Percentiles rank a stretch among this genome's conserved stretches.
These are phyloP conservation scores for Philereme vetulata DNA, from an alignment of 2,888 invertebrate species.

Conservation along the genomic window DNA sequence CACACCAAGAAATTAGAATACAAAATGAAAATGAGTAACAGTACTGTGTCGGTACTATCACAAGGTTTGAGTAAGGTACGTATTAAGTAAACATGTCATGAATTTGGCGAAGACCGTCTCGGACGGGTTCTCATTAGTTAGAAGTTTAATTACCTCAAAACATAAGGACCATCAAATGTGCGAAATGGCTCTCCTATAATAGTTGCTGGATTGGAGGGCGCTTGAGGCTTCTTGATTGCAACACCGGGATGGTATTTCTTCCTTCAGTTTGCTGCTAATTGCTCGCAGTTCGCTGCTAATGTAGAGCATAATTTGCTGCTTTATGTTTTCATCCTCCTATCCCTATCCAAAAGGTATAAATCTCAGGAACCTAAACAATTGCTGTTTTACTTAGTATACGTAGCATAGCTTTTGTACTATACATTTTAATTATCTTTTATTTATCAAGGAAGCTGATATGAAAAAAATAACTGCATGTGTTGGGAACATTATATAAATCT, in stretches of 20 bases:
- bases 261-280: no score
- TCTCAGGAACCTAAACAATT: no score
- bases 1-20: neutral
- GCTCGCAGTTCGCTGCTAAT: no score
- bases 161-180: neutral
- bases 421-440: neutral
- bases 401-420: no score
- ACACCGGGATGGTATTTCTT: no score
- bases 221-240: no score
- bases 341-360: neutral
- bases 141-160: neutral
- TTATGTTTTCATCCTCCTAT: no score
- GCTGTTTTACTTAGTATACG: no score
- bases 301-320: no score
- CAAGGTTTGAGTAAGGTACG: constrained; percentile 23
- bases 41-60: constrained; percentile 15
- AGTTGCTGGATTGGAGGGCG: no score
- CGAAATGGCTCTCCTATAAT: no score
- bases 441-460: neutral
- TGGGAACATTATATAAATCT: neutral
- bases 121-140: neutral
- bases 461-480: no score
- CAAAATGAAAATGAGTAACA: constrained; percentile 25
- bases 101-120: neutral
- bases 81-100: neutral